Conservation (phyloP, 2,113 vertebrate genomes). For the Hyaena hyaena region DNA sequence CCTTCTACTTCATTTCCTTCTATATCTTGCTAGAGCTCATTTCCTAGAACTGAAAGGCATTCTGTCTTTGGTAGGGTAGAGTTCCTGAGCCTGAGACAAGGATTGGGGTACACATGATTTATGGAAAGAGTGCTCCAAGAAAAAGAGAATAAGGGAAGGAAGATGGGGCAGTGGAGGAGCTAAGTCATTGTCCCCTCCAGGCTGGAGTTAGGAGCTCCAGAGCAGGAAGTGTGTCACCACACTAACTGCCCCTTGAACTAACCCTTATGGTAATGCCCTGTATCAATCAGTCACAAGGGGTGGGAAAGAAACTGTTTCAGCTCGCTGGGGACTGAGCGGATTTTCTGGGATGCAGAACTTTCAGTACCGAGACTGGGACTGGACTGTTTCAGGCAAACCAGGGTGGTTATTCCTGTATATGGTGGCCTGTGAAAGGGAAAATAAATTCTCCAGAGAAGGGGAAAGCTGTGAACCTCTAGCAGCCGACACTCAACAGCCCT, state of each 20-base stretch:
- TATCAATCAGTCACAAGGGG: neutral
- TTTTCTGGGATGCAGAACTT: neutral
- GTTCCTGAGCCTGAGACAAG: neutral
- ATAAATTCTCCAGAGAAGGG: neutral
- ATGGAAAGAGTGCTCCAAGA: neutral
- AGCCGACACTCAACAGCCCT: neutral
- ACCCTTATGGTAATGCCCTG: neutral
- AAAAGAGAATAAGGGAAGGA: neutral
- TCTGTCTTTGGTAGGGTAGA: neutral
- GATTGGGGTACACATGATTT: neutral
- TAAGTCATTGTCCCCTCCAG: neutral
- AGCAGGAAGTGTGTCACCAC: neutral
- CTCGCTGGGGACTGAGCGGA: neutral
- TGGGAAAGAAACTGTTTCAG: neutral
- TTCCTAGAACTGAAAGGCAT: neutral
- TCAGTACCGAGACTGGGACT: neutral
- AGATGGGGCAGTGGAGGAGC: too few relatives aligned
- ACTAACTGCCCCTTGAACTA: too few relatives aligned
- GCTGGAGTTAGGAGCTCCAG: neutral
- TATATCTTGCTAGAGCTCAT: neutral
- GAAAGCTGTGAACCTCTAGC: neutral
- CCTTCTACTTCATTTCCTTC: neutral
- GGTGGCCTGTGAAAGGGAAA: neutral
- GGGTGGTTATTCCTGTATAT: neutral
- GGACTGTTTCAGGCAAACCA: neutral